These are phyloP conservation scores for Batillaria attramentaria DNA, from an alignment of 1,140 invertebrate species.

Conservation along the genomic window DNA sequence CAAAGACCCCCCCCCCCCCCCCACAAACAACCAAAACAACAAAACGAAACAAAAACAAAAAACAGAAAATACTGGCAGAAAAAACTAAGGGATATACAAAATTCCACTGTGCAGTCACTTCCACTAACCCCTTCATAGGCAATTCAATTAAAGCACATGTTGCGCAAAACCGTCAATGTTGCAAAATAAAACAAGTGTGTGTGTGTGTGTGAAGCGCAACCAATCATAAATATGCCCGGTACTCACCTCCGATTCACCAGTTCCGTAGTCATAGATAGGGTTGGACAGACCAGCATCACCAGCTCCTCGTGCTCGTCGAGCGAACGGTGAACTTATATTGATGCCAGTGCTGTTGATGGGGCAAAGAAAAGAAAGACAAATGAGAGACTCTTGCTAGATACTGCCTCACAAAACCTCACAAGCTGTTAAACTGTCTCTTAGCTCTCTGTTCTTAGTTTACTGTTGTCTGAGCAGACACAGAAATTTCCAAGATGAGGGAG, in stretches of 20 bases:
- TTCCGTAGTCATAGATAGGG: slow-evolving; percentile 47
- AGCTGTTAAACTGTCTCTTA: too few species aligned
- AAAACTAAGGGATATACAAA: neutral
- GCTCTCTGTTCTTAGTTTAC: neutral
- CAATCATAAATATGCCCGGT: neutral
- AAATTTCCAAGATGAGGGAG: too few species aligned
- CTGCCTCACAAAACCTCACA: too few species aligned
- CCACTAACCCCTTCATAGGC: neutral
- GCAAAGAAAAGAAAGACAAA: neutral
- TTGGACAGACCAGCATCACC: slow-evolving; percentile 35
- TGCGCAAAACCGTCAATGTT: too few species aligned
- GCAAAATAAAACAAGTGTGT: neutral
- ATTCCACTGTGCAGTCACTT: neutral
- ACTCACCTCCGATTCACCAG: slow-evolving; percentile 18
- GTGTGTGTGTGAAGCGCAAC: neutral
- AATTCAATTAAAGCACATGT: neutral
- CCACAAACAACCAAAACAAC: too few species aligned
- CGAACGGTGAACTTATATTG: slow-evolving; percentile 28
- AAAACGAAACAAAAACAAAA: neutral
- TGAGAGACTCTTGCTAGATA: too few species aligned
- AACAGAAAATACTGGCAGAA: too few species aligned
- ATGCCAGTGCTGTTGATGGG: too few species aligned
- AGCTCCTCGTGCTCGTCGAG: neutral
- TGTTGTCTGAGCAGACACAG: neutral
- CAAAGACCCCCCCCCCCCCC: too few species aligned